A percentile compares a stretch with the other conserved stretches of the same genome.
These are phyloP conservation scores for Lagria hirta DNA, from an alignment of 2,888 invertebrate genomes.

Conservation along the genomic window DNA sequence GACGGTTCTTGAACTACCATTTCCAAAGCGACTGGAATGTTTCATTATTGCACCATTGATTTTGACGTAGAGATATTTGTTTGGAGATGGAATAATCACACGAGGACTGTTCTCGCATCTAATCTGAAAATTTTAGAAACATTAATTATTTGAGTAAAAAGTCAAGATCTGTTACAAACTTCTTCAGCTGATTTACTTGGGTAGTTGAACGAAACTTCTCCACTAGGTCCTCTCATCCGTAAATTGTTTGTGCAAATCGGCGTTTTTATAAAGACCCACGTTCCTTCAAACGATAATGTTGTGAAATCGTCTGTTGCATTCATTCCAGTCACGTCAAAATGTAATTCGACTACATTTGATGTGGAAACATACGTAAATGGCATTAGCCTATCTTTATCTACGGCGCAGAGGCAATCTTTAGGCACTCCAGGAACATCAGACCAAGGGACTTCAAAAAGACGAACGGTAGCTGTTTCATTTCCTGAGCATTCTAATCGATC, in stretches of 20 bases:
- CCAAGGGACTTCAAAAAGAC: constrained; percentile 79
- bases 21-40: constrained; percentile 57
- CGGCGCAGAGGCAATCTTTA: constrained; percentile 79
- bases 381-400: constrained; percentile 51
- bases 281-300: constrained; percentile 80
- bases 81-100: constrained; percentile 75
- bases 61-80: constrained; percentile 78
- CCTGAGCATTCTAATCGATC: constrained; percentile 72
- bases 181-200: constrained; percentile 43
- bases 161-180: constrained; percentile 36
- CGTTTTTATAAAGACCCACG: constrained; percentile 76
- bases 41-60: constrained; percentile 63
- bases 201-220: constrained; percentile 66
- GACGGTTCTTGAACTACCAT: constrained; percentile 56
- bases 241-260: constrained; percentile 70
- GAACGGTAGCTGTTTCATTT: constrained; percentile 67
- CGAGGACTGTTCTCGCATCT: constrained; percentile 80
- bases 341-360: constrained; percentile 75
- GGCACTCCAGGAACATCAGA: constrained; percentile 68
- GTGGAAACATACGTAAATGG: constrained; percentile 78
- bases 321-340: constrained; percentile 82
- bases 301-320: constrained; percentile 82
- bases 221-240: constrained; percentile 73
- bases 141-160: constrained; percentile 4
- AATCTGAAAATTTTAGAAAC: constrained; percentile 58